Base-by-base conservation (phyloP, 2,797 vertebrate genomes). In the Melanotaenia parkinsoni region DNA sequence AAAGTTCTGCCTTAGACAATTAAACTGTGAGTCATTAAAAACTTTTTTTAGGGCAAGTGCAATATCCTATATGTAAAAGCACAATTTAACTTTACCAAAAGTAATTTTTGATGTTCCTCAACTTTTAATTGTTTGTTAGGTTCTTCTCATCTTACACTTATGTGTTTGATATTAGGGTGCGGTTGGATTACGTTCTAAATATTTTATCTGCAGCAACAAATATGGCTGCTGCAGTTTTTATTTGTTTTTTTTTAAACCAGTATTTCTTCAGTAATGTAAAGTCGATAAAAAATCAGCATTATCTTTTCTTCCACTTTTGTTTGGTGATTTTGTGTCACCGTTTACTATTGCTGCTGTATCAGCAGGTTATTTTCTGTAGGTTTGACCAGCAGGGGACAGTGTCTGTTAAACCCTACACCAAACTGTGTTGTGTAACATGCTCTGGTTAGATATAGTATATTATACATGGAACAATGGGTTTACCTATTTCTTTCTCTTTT, bases 11-110 rank as follows among this genome's bases (percentile, higher is more conserved):
- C 80, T 91, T 90, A 77, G 89, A 82, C 88, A 90, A 87, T 86
- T 75, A 86, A 86, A 91, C 94, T 95, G 94, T 95, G 94, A 94
- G 91, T 81, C 76, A 22, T 67, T 76, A 37, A 37, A 28, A 79
- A 67, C 70, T 74, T 86, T 32, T 32, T 61, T 71, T 30, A 30
- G 83, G 88, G 74, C 58, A 73, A 68, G 93, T 95, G 94, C 94
- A 95, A 94, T 95, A 92, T 86, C 75, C 75, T 80, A 33, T 67
- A 72, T 45, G 33, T 78, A 78, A 78, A 80, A 70, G 57, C 67
- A 85, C 56, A 88, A 26, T 51, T 81, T 74, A 81, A 77, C 76
- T 50, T 81, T 76, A 83, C 76, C 75, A 86, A 80, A 84, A 82
- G 54, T 43, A 12, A 64, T 59, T 71, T 79, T 18, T 18, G 58